Percentiles rank a stretch among this genome's conserved stretches.
phyloP scores from a whole-genome alignment of 1,140 invertebrate species.

The Lycorma delicatula region DNA sequence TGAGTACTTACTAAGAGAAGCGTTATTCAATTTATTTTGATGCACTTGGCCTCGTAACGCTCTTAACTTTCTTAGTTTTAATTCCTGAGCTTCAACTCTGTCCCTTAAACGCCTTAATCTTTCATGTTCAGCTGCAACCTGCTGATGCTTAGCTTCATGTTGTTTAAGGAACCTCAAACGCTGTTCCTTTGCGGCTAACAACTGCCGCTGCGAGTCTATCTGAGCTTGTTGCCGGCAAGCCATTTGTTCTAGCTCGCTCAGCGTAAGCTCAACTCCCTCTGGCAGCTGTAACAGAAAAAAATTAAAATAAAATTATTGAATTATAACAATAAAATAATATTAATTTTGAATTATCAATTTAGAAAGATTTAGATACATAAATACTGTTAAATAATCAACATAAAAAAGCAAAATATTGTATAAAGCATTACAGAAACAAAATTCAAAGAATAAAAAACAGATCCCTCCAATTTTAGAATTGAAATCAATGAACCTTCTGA shows the following conservation, averaged over 20 bases:
- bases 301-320: too few species aligned
- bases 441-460: too few species aligned
- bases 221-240: constrained; percentile 90
- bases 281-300: constrained; percentile 16
- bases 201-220: constrained; percentile 86
- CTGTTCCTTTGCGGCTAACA: constrained; percentile 85
- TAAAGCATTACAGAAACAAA: too few species aligned
- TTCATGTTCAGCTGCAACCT: constrained; percentile 81
- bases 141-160: constrained; percentile 74
- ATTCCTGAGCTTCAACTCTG: constrained; percentile 86
- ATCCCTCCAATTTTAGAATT: too few species aligned
- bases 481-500: too few species aligned
- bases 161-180: constrained; percentile 88
- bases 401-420: too few species aligned
- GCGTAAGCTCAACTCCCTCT: constrained; percentile 58
- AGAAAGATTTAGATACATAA: too few species aligned
- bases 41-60: constrained; percentile 87
- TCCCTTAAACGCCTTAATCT: constrained; percentile 76
- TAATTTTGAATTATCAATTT: too few species aligned
- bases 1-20: constrained; percentile 75
- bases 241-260: constrained; percentile 92
- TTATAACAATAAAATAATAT: too few species aligned
- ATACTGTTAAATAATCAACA: too few species aligned
- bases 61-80: constrained; percentile 80
- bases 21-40: constrained; percentile 81